phyloP scores from a whole-genome alignment of 2,888 invertebrate species.

The Drepana falcataria region DNA sequence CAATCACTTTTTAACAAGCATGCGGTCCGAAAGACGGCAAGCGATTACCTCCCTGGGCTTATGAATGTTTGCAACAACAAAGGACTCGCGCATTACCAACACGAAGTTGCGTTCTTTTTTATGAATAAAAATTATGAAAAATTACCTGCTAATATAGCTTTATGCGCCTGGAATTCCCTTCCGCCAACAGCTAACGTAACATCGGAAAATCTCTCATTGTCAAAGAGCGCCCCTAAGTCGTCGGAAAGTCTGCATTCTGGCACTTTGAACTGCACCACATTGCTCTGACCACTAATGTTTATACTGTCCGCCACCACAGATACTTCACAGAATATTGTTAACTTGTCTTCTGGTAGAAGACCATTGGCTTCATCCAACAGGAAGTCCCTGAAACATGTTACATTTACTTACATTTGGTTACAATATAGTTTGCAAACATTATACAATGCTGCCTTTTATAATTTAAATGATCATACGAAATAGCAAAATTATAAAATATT shows the following conservation, averaged over 20 bases:
- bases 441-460: too few species aligned
- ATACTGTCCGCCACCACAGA: slow-evolving; percentile 98
- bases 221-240: slow-evolving; percentile 96
- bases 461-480: neutral
- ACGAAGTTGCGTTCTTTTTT: too few species aligned
- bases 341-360: slow-evolving; percentile 97
- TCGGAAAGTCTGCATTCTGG: slow-evolving; percentile 96
- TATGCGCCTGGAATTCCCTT: slow-evolving; percentile 96
- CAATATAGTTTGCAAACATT: neutral
- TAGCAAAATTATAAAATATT: neutral
- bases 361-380: slow-evolving; percentile 99
- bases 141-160: slow-evolving; percentile 95
- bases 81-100: too few species aligned
- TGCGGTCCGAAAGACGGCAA: too few species aligned
- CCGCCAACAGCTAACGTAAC: slow-evolving; percentile 96
- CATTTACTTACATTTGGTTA: neutral
- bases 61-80: too few species aligned
- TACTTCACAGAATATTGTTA: slow-evolving; percentile 99
- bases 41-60: too few species aligned
- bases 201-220: slow-evolving; percentile 98
- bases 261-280: slow-evolving; percentile 98
- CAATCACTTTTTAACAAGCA: too few species aligned
- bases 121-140: too few species aligned
- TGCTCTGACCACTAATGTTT: slow-evolving; percentile 99
- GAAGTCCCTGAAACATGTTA: slow-evolving; percentile 87